Conservation (phyloP, 2,113 vertebrate genomes). For the Scalopus aquaticus region DNA sequence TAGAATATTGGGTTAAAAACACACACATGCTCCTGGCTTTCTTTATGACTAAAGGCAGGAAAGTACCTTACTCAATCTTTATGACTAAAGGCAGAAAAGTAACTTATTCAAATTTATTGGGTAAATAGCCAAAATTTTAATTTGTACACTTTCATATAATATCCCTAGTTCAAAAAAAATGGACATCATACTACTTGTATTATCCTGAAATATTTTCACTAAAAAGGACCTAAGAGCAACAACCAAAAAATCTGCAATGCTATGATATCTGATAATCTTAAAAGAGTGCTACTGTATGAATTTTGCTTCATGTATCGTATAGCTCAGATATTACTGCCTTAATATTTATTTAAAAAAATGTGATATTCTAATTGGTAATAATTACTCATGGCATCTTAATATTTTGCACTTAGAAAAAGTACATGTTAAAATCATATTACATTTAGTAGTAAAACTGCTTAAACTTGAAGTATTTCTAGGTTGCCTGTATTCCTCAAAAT, state of each 20-base stretch:
- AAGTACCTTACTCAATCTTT: not conserved
- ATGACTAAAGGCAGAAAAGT: not conserved
- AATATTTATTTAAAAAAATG: not conserved
- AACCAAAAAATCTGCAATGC: not conserved
- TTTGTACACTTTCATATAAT: slow-evolving; percentile 17
- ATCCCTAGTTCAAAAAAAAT: not conserved
- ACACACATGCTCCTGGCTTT: not conserved
- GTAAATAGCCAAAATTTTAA: not conserved
- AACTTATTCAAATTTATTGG: not conserved
- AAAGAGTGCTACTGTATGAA: not conserved
- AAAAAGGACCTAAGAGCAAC: not conserved
- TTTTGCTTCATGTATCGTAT: not conserved
- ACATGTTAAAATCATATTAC: not conserved
- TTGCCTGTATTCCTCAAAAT: not conserved
- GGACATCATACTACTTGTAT: not conserved
- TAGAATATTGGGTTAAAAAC: not conserved
- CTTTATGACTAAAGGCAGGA: not conserved
- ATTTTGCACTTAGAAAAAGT: not conserved
- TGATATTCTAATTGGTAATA: not conserved
- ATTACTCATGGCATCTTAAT: not conserved
- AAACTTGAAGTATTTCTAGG: not conserved
- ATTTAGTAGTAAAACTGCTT: not conserved
- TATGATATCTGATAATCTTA: not conserved
- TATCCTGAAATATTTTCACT: not conserved
- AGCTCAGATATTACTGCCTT: not conserved